Percentiles rank a stretch among this genome's conserved stretches.
Evolutionary conservation across 2,113 vertebrate genomes (phyloP).

Genomic region (Pimephales promelas): DNA sequence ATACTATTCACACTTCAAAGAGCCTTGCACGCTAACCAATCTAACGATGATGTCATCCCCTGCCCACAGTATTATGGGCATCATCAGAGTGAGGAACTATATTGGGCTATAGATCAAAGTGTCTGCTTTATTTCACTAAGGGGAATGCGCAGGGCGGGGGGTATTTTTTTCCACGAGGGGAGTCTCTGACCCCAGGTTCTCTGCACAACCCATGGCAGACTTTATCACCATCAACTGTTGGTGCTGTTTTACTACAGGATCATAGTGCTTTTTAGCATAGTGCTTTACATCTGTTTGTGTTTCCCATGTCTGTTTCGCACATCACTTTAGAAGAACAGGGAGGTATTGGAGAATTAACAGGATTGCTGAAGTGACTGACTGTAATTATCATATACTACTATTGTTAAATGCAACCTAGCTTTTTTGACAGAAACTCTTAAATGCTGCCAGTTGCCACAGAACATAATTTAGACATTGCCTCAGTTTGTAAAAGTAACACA

Average conservation of each 20-base stretch:
- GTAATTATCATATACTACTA: background rate
- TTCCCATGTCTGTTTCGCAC: slow-evolving; percentile 19
- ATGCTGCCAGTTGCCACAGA: background rate
- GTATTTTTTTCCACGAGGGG: slow-evolving; percentile 20
- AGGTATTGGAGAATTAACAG: background rate
- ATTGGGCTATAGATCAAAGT: slow-evolving; percentile 49
- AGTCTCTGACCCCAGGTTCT: slow-evolving; percentile 40
- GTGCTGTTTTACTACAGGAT: slow-evolving; percentile 25
- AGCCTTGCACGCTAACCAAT: slow-evolving; percentile 29
- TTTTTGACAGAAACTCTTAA: background rate
- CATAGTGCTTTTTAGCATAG: slow-evolving; percentile 11
- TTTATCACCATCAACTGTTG: slow-evolving; percentile 33
- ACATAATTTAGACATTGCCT: too few species aligned
- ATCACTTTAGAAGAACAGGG: background rate
- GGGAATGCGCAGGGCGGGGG: background rate
- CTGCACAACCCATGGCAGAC: slow-evolving; percentile 35
- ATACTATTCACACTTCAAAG: slow-evolving; percentile 64
- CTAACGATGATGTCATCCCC: slow-evolving; percentile 64
- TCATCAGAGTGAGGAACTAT: slow-evolving; percentile 46
- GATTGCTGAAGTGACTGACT: background rate
- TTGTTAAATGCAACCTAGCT: background rate
- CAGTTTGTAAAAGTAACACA: too few species aligned
- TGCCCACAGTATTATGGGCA: slow-evolving; percentile 36
- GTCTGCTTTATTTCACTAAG: slow-evolving; percentile 41
- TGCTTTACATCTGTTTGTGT: slow-evolving; percentile 12